These are phyloP conservation scores for Teleogryllus occipitalis DNA, from an alignment of 1,140 invertebrate species.

Conservation along the genomic window DNA sequence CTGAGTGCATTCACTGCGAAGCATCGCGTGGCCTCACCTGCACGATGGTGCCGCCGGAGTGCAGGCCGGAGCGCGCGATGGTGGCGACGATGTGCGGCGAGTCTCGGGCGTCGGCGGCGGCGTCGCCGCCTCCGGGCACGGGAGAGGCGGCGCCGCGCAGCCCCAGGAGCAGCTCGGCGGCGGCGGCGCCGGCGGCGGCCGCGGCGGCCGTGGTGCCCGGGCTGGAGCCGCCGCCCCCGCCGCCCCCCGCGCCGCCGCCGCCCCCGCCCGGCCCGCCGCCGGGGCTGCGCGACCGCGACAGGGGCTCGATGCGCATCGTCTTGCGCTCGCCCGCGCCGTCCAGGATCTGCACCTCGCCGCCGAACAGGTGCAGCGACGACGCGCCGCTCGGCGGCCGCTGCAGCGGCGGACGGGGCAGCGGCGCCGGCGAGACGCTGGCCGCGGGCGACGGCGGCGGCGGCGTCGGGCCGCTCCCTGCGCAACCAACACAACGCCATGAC, in stretches of 20 bases:
- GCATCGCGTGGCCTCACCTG: conserved; percentile 30
- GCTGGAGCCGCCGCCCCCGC: conserved; percentile 22
- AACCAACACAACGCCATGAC: background rate
- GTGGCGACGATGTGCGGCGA: conserved; percentile 33
- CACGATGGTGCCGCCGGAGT: conserved; percentile 62
- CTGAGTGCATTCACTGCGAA: too few relatives aligned
- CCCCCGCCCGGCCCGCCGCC: conserved; percentile 31
- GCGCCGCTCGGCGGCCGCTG: conserved; percentile 68
- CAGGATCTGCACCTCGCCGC: conserved; percentile 65
- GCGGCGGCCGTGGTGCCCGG: conserved; percentile 9
- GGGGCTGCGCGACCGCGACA: conserved; percentile 34
- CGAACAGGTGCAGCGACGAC: conserved; percentile 59
- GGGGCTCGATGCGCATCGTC: conserved; percentile 59
- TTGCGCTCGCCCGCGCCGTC: conserved; percentile 56
- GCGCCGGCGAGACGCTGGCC: conserved; percentile 26
- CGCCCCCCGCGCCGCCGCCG: conserved; percentile 30
- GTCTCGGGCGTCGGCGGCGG: background rate
- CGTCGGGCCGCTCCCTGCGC: background rate
- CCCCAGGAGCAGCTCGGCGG: background rate
- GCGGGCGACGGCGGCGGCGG: background rate
- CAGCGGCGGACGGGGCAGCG: conserved; percentile 69
- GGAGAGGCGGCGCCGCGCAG: conserved; percentile 21
- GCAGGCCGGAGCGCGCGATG: conserved; percentile 60
- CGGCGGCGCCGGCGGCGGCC: conserved; percentile 31
- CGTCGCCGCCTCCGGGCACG: background rate